Evolutionary conservation across 2,113 vertebrate genomes (phyloP), one percentile per base, ranked within the genome.

Genomic region (Apaloderma vittatum): DNA sequence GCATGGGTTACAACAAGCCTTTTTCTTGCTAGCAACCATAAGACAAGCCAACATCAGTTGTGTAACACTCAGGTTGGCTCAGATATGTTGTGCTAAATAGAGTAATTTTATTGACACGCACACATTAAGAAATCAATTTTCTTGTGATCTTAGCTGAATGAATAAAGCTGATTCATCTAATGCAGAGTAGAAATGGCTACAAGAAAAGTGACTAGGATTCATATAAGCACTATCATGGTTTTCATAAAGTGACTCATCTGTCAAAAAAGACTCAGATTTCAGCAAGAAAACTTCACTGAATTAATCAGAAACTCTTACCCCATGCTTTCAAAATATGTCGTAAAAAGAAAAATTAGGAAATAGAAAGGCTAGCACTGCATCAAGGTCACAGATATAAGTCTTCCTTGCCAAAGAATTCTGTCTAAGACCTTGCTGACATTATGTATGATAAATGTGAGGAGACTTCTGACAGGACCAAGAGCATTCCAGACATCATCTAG

Each of bases 311-410:
- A 9, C 40, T 76, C 71, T 90, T 74, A 23, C 14, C 19, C 20
- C 1, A 1, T 6, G 30, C n/a, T 88, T 96, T 94, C 32, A 80
- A 83, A 93, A 63, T 74, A 29, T 86, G 55, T 66, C 68, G 71
- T 37, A 72, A 84, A 90, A 29, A 72, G n/a, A 74, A 74, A 94
- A 92, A 75, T 29, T 26, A 94, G 63, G 22, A 92, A 80, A 77
- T 36, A 86, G 32, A 90, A 92, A 82, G 78, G 27, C 17, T 65
- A 76, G 15, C 45, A 37, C 17, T 80, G 32, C 29, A 83, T 74
- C 82, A 93, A 94, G 92, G 92, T 92, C 88, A 92, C 55, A 71
- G 18, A 34, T 66, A 30, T 61, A 76, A 92, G 27, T 62, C 21
- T 61, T 76, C 49, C 59, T 90, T 4, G 3, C 54, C 11, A 83